Evolutionary conservation across 2,888 invertebrate species (phyloP), one percentile per base, ranked within the genome.

Genomic region (Elmis aenea): DNA sequence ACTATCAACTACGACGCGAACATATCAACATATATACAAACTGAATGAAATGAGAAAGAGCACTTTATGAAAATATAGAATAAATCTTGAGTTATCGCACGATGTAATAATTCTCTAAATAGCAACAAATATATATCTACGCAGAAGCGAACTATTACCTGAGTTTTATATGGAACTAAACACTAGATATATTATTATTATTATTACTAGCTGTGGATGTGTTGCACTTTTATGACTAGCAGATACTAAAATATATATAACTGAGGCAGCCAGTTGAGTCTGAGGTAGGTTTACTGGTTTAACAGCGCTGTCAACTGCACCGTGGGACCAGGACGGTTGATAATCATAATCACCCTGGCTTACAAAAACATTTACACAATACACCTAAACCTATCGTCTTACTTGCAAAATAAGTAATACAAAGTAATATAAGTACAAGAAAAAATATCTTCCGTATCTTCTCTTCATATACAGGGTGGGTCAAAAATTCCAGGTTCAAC

Each of bases 381-480:
- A 33, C 33, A 25, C 33, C 26, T 44, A 41, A 37, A 36, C 33
- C 39, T 43, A 43, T 26, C 33, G 40, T 25, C 40, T 41, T 45
- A 45, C 32, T 40, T 33, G 38, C 45, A 48, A 45, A 46, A 45
- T 48, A 48, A 45, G 45, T 50, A 41, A 49, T 48, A 51, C 47
- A 50, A 18, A 18, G 28, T 35, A 41, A 54, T 48, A 51, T 55
- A 58, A 58, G 55, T 58, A 58, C 56, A 57, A 55, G 52, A 54
- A 56, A 52, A 54, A 56, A 51, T 40, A 37, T 41, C 40, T 36
- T 12, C 13, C 37, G 34, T 32, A 31, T 35, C 38, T 23, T 26
- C 38, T n/a, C 25, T 28, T 30, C 29, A n/a, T n/a, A n/a, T n/a
- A n/a, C n/a, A n/a, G n/a, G n/a, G n/a, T n/a, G n/a, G n/a, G n/a